phyloP scores from a whole-genome alignment of 2,888 invertebrate genomes.

The Mimumesa dahlbomi region DNA sequence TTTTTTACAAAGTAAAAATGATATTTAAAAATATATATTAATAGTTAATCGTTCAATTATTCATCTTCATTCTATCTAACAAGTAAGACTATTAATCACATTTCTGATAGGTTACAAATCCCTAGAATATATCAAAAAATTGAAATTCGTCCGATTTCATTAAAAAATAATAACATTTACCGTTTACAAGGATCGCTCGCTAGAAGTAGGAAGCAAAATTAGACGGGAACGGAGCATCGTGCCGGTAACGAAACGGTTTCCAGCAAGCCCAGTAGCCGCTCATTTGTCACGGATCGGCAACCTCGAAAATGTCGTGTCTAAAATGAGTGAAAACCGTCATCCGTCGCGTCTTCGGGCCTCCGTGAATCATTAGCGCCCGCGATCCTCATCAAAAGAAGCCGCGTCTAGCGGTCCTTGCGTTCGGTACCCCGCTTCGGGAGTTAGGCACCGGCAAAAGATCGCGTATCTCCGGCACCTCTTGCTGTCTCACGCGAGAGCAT shows the following conservation, averaged over 20 bases:
- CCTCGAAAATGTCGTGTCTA: constrained; percentile 18
- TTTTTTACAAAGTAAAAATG: background rate
- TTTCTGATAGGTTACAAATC: no score
- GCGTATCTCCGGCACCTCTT: constrained; percentile 69
- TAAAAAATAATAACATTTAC: no score
- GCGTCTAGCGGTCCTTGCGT: constrained; percentile 44
- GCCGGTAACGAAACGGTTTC: constrained; percentile 10
- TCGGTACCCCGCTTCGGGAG: constrained; percentile 59
- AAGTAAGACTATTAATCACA: no score
- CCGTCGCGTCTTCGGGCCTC: constrained; percentile 14
- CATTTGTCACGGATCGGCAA: constrained; percentile 41
- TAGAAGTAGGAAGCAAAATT: no score
- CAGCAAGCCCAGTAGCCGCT: constrained; percentile 15
- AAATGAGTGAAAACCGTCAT: constrained; percentile 11
- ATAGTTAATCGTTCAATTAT: background rate
- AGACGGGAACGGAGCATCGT: no score
- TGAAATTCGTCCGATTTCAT: no score
- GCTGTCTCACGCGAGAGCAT: constrained; percentile 74
- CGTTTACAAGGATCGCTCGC: no score
- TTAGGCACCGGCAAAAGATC: constrained; percentile 62
- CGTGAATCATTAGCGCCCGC: constrained; percentile 57
- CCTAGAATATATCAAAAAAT: no score
- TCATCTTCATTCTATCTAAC: background rate
- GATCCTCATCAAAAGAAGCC: constrained; percentile 56
- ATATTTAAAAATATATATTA: background rate